Base-by-base conservation (phyloP, 2,888 invertebrate genomes). In the Pseudococcus jackbeardsleyi region DNA sequence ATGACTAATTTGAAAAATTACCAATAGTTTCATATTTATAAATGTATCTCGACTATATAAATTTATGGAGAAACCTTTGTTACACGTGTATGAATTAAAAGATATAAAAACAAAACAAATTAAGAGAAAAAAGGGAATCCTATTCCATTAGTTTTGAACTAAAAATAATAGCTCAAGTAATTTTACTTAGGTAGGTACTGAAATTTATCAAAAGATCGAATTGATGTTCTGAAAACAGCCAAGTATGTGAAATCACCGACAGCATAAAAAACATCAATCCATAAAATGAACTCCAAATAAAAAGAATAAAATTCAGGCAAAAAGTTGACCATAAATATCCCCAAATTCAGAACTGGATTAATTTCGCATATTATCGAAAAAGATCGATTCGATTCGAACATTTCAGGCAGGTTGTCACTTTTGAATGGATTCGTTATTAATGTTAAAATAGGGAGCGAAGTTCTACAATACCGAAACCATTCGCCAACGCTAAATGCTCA, bases 1-100 rank as follows among this genome's bases (percentile, higher is more conserved):
- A n/a, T 54, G 54, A 54, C n/a, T 54, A 54, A 54, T 54, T 54
- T 54, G n/a, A 54, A 54, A 54, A 54, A 54, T n/a, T 54, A 50
- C 11, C 26, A n/a, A 11, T 50, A 8, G 15, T 42, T n/a, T 54
- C 54, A 15, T 33, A 33, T 33, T 5, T 54, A 54, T 54, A 5
- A 7, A n/a, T 54, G 54, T 54, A 3, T 54, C 54, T 54, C 5
- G 54, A n/a, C 54, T 54, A 12, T 12, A 46, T 50, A 12, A 1
- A 12, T 15, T 54, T n/a, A 54, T 5, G 6, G 8, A 54, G n/a
- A n/a, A 54, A 54, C 54, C 54, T 54, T 54, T n/a, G 54, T n/a
- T n/a, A 0, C 54, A 7, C 54, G 54, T 15, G 54, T 12, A 12
- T 50, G 4, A 15, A 12, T 50, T 0, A 15, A 12, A 11, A 50